Evolutionary conservation across 2,797 vertebrate species (phyloP).

Genomic region (Cygnus olor): DNA sequence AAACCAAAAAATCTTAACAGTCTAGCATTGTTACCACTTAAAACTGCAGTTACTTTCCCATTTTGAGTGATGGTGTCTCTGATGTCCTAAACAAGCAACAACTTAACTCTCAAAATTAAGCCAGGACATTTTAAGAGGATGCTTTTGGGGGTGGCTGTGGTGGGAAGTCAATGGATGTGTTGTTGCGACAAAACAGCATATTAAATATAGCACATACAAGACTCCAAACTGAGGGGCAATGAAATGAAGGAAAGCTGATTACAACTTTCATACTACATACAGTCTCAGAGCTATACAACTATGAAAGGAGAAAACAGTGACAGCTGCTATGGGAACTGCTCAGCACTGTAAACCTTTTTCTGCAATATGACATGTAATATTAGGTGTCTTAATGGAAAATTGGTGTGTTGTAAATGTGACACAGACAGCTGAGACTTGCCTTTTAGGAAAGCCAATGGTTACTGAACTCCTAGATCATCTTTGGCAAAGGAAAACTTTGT

Average conservation of each 20-base stretch:
- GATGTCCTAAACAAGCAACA: background rate
- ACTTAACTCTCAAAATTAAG: background rate
- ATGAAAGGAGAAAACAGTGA: background rate
- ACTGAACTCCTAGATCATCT: background rate
- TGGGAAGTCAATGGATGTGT: fast-evolving
- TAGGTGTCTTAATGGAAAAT: background rate
- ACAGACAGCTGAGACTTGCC: background rate
- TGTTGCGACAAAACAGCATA: background rate
- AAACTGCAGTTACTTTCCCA: background rate
- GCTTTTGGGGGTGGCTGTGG: background rate
- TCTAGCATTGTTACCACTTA: background rate
- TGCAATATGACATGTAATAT: background rate
- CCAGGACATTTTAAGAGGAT: background rate
- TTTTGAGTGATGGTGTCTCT: background rate
- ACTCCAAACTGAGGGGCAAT: background rate
- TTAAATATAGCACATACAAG: background rate
- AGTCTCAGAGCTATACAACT: background rate
- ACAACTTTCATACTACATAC: background rate
- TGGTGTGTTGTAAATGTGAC: background rate
- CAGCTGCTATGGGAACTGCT: background rate
- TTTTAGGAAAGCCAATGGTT: background rate
- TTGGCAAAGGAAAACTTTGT: background rate
- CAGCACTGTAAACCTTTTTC: background rate
- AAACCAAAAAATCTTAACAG: background rate
- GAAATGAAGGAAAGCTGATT: background rate